Base-by-base conservation (phyloP, 1,140 invertebrate genomes). In the Drosophila nasuta region DNA sequence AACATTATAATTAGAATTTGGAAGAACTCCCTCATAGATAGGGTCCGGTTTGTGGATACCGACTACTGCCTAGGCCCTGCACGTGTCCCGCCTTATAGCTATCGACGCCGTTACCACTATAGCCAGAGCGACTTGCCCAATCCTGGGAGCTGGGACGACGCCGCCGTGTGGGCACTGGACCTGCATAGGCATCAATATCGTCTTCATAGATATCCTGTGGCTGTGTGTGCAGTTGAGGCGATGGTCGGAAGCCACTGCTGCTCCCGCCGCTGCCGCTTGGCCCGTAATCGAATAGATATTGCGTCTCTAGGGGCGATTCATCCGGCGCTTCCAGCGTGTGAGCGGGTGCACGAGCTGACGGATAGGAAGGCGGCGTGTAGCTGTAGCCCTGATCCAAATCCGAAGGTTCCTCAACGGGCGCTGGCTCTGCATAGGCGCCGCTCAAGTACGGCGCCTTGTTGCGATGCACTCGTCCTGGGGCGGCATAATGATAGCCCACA, bases 71-170 rank as follows among this genome's bases (percentile, higher is more conserved):
- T 3, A 83, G 35, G 28, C 80, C 77, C 57, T 89, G 90, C 0
- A 83, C 80, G 17, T 90, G 82, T 0, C 75, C 82, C 1, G 75
- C 86, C 43, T 82, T 83, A 51, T 91, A 91, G 65, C 89, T 91
- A 51, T 91, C 85, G 43, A 77, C 45, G 5, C 82, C 77, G 30
- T 20, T 78, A 17, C 48, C 38, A 3, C 65, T 77, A 13, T 62
- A 79, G 0, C 60, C 70, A 6, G 43, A 56, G 8, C 58, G 15
- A 17, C 66, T 71, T 6, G 79, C 52, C 79, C 79, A 89, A 13
- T 75, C 73, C 8, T 70, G 59, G 1, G 67, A 41, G 1, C 64
- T 28, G n/a, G 75, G 73, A 1, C 66, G 76, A 28, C 57, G 77
- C 2, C 67, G 81, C 30, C 62, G 57, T 1, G 65, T 33, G 1